Conservation (phyloP, 2,113 vertebrate genomes). For the Oxygymnocypris stewartii region DNA sequence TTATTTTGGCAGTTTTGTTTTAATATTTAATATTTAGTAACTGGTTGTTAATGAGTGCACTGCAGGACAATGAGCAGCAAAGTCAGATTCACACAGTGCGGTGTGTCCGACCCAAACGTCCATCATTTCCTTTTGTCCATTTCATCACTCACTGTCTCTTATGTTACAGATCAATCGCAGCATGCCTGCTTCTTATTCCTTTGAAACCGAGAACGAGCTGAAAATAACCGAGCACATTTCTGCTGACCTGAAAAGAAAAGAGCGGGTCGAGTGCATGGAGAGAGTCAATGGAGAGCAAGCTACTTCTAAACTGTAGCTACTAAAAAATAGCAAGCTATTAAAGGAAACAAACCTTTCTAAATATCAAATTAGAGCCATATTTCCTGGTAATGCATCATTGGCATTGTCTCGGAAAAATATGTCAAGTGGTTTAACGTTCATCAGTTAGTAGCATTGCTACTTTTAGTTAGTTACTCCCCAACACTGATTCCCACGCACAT, state of each 20-base stretch:
- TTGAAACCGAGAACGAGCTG: neutral
- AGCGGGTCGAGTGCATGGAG: neutral
- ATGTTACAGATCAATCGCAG: conserved; percentile 21
- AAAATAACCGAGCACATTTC: neutral
- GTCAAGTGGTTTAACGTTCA: neutral
- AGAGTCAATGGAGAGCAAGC: neutral
- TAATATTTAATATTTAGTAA: neutral
- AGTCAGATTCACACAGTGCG: neutral
- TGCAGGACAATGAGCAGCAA: neutral
- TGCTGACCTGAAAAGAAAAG: neutral
- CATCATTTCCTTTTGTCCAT: neutral
- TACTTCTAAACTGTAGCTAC: neutral
- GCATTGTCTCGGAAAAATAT: neutral
- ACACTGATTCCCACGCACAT: conserved; percentile 2
- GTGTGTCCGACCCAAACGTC: neutral
- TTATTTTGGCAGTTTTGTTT: too few relatives aligned
- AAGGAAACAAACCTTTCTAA: neutral
- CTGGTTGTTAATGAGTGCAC: too few relatives aligned
- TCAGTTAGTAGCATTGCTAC: neutral
- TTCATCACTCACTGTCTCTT: neutral
- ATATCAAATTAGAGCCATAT: neutral
- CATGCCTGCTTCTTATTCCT: neutral
- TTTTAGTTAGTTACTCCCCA: neutral
- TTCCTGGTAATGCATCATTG: neutral
- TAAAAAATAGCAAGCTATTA: neutral